phyloP scores from a whole-genome alignment of 2,888 invertebrate genomes.

The Dynastes tityus region DNA sequence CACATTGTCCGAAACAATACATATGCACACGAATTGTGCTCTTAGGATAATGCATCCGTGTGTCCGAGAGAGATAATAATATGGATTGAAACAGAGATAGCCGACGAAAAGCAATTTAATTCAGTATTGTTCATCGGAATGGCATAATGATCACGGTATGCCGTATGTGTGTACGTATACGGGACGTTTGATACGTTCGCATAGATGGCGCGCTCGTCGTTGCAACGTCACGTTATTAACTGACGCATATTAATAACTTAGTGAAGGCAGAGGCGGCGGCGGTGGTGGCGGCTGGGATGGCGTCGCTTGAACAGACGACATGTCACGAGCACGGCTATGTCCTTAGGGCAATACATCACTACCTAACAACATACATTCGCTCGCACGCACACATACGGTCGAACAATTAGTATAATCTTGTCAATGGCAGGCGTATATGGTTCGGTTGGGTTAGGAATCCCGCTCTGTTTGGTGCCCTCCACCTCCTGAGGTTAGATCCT shows the following conservation, averaged over 20 bases:
- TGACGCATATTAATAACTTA: slow-evolving; percentile 42
- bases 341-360: slow-evolving; percentile 43
- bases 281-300: not conserved
- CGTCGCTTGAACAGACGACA: slow-evolving; percentile 29
- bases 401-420: slow-evolving; percentile 47
- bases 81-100: not conserved
- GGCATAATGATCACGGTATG: not conserved
- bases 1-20: not conserved
- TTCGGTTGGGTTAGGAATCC: too few relatives aligned
- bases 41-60: too few relatives aligned
- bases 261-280: slow-evolving; percentile 3
- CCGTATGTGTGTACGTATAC: too few relatives aligned
- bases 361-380: slow-evolving; percentile 14
- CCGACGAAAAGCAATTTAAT: slow-evolving; percentile 29
- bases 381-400: slow-evolving; percentile 11
- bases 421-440: slow-evolving; percentile 31
- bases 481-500: too few relatives aligned
- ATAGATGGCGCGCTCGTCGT: slow-evolving; percentile 20
- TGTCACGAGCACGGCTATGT: slow-evolving; percentile 36
- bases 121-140: slow-evolving; percentile 33
- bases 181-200: not conserved
- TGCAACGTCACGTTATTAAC: slow-evolving; percentile 41
- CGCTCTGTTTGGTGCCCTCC: too few relatives aligned
- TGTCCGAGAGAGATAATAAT: too few relatives aligned
- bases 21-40: not conserved